Evolutionary conservation across 2,888 invertebrate species (phyloP), one percentile per base, ranked within the genome.

Genomic region (Nemotelus pantherinus): DNA sequence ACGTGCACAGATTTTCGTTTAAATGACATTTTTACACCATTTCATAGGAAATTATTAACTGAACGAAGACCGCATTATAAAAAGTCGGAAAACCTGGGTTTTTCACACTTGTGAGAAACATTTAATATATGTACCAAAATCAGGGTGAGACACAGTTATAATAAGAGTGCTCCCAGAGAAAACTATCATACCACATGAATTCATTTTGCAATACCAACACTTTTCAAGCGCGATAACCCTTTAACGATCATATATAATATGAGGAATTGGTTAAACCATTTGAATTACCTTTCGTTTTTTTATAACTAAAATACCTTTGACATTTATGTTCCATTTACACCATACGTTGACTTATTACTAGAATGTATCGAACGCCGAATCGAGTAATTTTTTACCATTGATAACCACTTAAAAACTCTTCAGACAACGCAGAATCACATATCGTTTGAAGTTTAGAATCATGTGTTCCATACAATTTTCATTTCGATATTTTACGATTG

Each of bases 61-160:
- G 60, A 39, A 48, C 48, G 39, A 74, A 74, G 74, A 60, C 74
- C 74, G 74, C 74, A 74, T 74, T 74, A 74, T 74, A 57, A 41
- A 53, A 43, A 70, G 53, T 50, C 43, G 4, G n/a, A 53, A 55
- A 70, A 43, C 70, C 70, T 70, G 43, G 47, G 45, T 70, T 48
- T 43, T 53, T 70, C 47, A 48, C 53, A 45, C 55, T 55, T 55
- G 50, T 68, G 48, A 41, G 39, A 70, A 39, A 47, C 53, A n/a
- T 3, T 44, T 48, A 55, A 10, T 25, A 7, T 55, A 53, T 10
- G 55, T 70, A 70, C 70, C 55, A 70, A 41, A 43, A 6, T 55
- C n/a, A 70, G 25, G 41, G 43, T 39, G 70, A 50, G 39, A 53
- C 41, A 70, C 53, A 47, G 7, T 70, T 47, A 65, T 50, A 43